Conservation (phyloP, 1,140 invertebrate species). For the Penaeus chinensis region DNA sequence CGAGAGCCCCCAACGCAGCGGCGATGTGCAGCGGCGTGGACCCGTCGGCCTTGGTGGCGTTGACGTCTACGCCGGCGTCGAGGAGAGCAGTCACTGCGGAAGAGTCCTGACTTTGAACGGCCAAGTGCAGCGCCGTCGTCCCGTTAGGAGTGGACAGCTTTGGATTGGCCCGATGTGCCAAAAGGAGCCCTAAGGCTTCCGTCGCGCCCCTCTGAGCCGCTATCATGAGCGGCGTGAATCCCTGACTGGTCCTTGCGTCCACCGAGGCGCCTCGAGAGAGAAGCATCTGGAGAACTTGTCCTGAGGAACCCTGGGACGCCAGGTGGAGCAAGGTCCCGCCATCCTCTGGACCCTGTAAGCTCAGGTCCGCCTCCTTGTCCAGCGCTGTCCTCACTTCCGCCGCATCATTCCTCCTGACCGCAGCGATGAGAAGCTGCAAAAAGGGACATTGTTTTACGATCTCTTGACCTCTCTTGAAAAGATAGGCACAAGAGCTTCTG, state of each 20-base stretch:
- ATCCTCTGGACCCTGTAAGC: neutral
- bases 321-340: neutral
- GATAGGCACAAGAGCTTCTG: too few species aligned
- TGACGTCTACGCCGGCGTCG: constrained; percentile 22
- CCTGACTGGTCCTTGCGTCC: neutral
- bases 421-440: too few species aligned
- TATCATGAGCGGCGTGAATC: constrained; percentile 26
- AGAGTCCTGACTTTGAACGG: neutral
- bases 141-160: neutral
- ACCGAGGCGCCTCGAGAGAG: neutral
- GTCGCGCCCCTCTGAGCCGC: neutral
- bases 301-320: neutral
- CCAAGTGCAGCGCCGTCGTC: constrained; percentile 23
- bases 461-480: too few species aligned
- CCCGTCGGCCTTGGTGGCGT: neutral
- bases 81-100: constrained; percentile 24
- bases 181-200: neutral
- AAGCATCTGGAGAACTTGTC: neutral
- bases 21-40: constrained; percentile 21
- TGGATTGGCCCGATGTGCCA: constrained; percentile 9
- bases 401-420: neutral
- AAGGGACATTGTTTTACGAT: too few species aligned
- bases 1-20: neutral
- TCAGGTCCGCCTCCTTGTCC: neutral
- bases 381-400: neutral